A percentile compares a stretch with the other conserved stretches of the same genome.
Conservation (phyloP, 2,888 invertebrate genomes). For the Netelia inedita region DNA sequence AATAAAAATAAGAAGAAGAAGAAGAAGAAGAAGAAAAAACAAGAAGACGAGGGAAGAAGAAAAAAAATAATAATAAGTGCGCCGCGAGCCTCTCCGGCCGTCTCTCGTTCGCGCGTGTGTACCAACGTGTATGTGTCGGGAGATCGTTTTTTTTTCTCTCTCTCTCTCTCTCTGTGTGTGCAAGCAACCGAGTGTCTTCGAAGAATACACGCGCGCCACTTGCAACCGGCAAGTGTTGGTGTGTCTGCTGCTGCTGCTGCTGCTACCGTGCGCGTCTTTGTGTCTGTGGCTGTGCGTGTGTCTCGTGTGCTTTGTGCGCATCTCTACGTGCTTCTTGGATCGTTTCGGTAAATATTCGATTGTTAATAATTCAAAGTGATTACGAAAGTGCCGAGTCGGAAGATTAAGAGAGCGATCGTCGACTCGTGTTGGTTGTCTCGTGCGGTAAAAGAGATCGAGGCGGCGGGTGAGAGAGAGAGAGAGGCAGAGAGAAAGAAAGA, state of each 20-base stretch:
- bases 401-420: conserved; percentile 15
- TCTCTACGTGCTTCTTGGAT: not conserved
- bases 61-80: conserved; percentile 28
- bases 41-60: not conserved
- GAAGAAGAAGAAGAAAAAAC: conserved; percentile 6
- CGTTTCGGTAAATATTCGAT: not conserved
- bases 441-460: not conserved
- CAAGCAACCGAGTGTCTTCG: conserved; percentile 8
- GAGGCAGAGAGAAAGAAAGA: not conserved
- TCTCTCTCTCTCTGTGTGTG: not conserved
- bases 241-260: not conserved
- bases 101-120: conserved; percentile 2
- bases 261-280: not conserved
- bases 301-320: conserved; percentile 3
- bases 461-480: conserved; percentile 3
- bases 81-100: conserved; percentile 13
- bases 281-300: conserved; percentile 11
- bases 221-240: conserved; percentile 15
- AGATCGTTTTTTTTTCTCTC: not conserved
- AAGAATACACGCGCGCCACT: conserved; percentile 18
- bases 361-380: conserved; percentile 40
- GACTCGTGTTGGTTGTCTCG: conserved; percentile 22
- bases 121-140: conserved; percentile 22
- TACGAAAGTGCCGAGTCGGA: conserved; percentile 23
- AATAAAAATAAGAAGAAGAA: not conserved